Base-by-base conservation (phyloP, 2,797 vertebrate genomes). In the Rhynchonycteris naso region DNA sequence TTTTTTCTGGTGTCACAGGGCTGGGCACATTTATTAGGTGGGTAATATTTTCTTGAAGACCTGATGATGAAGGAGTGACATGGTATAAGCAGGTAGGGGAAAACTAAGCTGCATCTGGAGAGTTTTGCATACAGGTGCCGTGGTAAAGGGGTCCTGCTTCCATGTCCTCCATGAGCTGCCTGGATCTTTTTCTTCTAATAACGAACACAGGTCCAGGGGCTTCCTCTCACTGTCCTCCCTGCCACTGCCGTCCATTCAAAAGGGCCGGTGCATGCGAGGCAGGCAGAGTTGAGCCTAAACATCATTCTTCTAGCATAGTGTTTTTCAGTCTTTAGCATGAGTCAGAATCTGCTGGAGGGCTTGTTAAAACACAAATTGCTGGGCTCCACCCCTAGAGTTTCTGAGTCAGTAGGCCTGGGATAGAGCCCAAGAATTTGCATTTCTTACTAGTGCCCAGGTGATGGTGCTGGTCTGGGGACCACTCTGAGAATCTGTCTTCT, bases 401-500 rank as follows among this genome's bases (percentile, higher is more conserved):
- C 50, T n/a, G 43, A 69, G 83, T 54, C 1, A 7, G 47, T 22
- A 50, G 28, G 58, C 56, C 47, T 76, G 43, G 38, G 52, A 4
- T 11, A 19, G 21, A 43, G 43, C 76, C 84, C 5, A 26, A 83
- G 66, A 66, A 26, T 81, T 52, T 90, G 59, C n/a, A 26, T 90
- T 47, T 75, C 35, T 78, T 50, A 28, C 47, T 61, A 33, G 22
- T 81, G 93, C 38, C 43, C 38, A 66, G 26, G 87, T 59, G 43
- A 59, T 50, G n/a, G 4, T 58, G 7, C 30, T 82, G 26, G 3
- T 76, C 52, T 88, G 10, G 58, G 87, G 68, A 58, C 22, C 4
- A 58, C 56, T 65, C 22, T 26, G 54, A 82, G 65, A 92, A 65
- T 96, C 30, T 93, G 30, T 76, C 19, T 71, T 86, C 28, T 86